Conservation (phyloP, 2,113 vertebrate genomes). For the Cephalopholis sonnerati region DNA sequence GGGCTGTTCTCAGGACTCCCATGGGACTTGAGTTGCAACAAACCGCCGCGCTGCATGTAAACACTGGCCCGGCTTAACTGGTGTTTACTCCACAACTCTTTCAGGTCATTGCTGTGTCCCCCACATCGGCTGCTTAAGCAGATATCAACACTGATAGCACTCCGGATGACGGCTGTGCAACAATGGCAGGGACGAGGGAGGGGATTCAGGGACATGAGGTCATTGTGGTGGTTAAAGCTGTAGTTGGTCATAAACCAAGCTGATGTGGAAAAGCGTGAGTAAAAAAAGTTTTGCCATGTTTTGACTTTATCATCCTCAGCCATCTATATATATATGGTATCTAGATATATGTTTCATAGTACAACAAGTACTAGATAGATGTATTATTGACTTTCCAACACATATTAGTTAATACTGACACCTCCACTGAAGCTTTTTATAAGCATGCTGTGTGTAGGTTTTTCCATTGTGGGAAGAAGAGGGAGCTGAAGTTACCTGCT, state of each 20-base stretch:
- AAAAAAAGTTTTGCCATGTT: not conserved
- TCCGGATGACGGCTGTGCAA: not conserved
- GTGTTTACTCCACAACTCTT: constrained; percentile 74
- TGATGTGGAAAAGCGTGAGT: not conserved
- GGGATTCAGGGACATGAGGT: constrained; percentile 15
- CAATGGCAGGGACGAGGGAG: not conserved
- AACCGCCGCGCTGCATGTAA: constrained; percentile 62
- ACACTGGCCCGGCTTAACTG: constrained; percentile 61
- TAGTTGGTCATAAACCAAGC: not conserved
- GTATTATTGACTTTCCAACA: not conserved
- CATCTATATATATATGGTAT: not conserved
- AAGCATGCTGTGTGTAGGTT: not conserved
- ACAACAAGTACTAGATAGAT: not conserved
- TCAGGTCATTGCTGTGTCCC: constrained; percentile 45
- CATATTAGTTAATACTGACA: not conserved
- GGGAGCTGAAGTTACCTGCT: not conserved
- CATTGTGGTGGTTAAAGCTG: not conserved
- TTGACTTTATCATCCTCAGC: not conserved
- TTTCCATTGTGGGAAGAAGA: not conserved
- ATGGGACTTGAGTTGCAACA: constrained; percentile 54
- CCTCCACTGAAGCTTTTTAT: not conserved
- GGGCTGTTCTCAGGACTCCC: constrained; percentile 62
- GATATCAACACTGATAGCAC: constrained; percentile 38
- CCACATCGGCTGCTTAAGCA: not conserved
- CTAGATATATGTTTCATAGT: not conserved